Evolutionary conservation across 2,888 invertebrate genomes (phyloP).

Genomic region (Acrobasis suavella): DNA sequence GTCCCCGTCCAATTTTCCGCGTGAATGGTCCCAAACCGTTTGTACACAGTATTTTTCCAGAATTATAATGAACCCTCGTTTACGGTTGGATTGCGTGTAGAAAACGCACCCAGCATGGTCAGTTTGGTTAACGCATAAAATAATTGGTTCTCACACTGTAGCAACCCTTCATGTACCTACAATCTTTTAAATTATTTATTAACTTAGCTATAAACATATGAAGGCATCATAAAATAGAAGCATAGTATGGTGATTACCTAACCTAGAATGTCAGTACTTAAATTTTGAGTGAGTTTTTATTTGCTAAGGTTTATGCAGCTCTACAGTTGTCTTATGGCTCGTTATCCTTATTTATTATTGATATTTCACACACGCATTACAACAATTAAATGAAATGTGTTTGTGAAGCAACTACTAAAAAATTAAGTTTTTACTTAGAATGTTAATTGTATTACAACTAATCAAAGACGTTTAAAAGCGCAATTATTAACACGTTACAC

Average conservation of each 20-base stretch:
- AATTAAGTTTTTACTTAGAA: too few species aligned
- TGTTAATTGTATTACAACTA: neutral
- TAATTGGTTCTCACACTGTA: slow-evolving; percentile 49
- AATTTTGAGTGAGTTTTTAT: too few species aligned
- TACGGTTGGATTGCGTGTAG: slow-evolving; percentile 52
- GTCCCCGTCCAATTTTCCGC: slow-evolving; percentile 58
- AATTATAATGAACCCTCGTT: slow-evolving; percentile 64
- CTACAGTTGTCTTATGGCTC: neutral
- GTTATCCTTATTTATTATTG: too few species aligned
- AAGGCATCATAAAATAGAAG: neutral
- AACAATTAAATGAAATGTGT: too few species aligned
- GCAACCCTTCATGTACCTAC: slow-evolving; percentile 28
- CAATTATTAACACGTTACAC: neutral
- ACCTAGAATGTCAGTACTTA: too few species aligned
- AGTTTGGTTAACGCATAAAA: slow-evolving; percentile 46
- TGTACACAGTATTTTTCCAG: slow-evolving; percentile 56
- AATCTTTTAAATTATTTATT: slow-evolving; percentile 10
- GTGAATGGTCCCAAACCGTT: slow-evolving; percentile 57
- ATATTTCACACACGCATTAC: too few species aligned
- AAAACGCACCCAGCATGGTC: slow-evolving; percentile 48
- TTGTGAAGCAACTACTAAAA: too few species aligned
- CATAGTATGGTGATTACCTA: neutral
- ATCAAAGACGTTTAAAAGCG: neutral
- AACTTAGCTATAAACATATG: neutral
- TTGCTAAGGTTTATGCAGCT: neutral